A percentile compares a stretch with the other conserved stretches of the same genome.
Evolutionary conservation across 2,888 invertebrate species (phyloP).

Genomic region (Drosophila quasianomalipes): DNA sequence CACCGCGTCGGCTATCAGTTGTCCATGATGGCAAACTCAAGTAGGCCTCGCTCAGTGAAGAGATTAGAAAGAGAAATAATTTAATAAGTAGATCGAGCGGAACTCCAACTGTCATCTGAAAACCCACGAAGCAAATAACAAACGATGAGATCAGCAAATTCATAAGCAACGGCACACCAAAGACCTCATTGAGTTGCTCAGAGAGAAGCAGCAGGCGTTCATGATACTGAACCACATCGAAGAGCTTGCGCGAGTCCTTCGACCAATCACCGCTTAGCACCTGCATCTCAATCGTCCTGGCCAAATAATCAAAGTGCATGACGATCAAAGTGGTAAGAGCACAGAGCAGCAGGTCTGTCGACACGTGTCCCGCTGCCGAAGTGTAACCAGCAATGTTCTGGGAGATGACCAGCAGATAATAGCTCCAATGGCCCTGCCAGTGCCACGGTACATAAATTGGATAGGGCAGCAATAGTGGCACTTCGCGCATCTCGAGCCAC

Average conservation of each 20-base stretch:
- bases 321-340: constrained; percentile 76
- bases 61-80: constrained; percentile 71
- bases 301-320: constrained; percentile 82
- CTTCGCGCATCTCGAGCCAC: constrained; percentile 50
- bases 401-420: constrained; percentile 62
- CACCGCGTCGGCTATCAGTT: constrained; percentile 75
- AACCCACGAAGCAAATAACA: constrained; percentile 83
- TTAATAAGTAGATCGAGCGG: constrained; percentile 66
- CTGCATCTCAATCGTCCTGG: constrained; percentile 42
- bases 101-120: constrained; percentile 78
- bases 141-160: constrained; percentile 82
- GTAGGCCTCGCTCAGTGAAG: constrained; percentile 75
- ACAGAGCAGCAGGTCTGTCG: constrained; percentile 80
- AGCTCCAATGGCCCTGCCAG: constrained; percentile 67
- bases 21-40: constrained; percentile 80
- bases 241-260: constrained; percentile 39
- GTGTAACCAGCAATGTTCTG: constrained; percentile 75
- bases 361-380: constrained; percentile 77
- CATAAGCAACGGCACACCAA: constrained; percentile 79
- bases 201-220: constrained; percentile 60
- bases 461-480: constrained; percentile 71
- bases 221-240: constrained; percentile 75
- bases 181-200: constrained; percentile 74
- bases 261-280: constrained; percentile 42
- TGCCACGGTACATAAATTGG: constrained; percentile 69